phyloP scores from a whole-genome alignment of 2,113 vertebrate genomes.

The Peromyscus leucopus region DNA sequence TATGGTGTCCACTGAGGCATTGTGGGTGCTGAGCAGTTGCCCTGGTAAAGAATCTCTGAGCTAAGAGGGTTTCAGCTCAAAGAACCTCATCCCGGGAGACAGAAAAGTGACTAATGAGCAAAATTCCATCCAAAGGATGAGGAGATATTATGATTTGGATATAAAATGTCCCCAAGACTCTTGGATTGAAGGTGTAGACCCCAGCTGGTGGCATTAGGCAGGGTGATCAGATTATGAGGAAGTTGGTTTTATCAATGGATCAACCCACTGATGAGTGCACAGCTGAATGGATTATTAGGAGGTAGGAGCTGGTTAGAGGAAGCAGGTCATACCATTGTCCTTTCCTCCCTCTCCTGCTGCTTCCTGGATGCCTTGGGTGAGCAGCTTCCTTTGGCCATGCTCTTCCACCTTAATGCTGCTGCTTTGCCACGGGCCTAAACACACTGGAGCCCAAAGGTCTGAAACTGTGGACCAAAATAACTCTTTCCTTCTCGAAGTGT shows the following conservation, averaged over 20 bases:
- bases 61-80: neutral
- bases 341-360: neutral
- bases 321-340: neutral
- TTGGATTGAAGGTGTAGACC: neutral
- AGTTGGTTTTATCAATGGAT: neutral
- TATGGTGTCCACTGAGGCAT: neutral
- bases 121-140: neutral
- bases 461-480: neutral
- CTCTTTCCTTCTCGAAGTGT: neutral
- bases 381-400: neutral
- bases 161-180: neutral
- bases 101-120: neutral
- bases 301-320: neutral
- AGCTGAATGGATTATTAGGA: neutral
- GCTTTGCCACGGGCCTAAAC: neutral
- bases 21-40: neutral
- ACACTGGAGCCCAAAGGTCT: neutral
- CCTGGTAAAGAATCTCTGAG: neutral
- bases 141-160: neutral
- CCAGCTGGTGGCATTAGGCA: neutral
- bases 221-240: neutral
- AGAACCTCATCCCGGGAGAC: neutral
- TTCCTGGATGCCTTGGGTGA: neutral
- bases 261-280: neutral
- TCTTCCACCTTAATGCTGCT: neutral